phyloP scores from a whole-genome alignment of 2,888 invertebrate genomes.

The Plebejus melissa region DNA sequence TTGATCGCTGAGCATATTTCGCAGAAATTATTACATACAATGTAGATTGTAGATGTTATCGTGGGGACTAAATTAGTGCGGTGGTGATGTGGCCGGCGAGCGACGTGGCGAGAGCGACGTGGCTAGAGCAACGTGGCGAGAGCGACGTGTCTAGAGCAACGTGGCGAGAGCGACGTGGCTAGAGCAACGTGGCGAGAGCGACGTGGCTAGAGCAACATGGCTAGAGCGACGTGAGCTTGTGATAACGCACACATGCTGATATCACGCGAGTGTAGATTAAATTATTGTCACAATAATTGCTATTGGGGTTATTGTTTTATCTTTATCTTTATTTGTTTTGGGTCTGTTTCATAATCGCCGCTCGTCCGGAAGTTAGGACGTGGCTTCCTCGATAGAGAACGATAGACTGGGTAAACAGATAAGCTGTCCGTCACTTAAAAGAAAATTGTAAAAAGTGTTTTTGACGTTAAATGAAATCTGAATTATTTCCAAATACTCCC shows the following conservation, averaged over 20 bases:
- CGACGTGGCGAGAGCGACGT: background rate
- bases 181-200: no score
- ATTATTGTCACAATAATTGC: background rate
- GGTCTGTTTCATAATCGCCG: background rate
- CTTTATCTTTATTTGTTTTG: background rate
- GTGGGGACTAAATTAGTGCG: background rate
- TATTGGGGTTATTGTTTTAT: background rate
- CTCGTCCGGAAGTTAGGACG: background rate
- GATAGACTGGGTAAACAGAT: background rate
- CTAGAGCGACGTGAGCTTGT: background rate
- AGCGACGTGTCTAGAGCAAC: no score
- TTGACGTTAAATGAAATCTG: no score
- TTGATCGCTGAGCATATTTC: background rate
- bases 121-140: no score
- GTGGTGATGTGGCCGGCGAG: background rate
- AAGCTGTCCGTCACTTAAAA: no score
- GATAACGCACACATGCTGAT: background rate
- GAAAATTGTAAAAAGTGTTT: no score
- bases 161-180: no score
- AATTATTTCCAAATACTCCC: no score
- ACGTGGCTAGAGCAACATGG: background rate
- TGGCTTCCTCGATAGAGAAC: background rate
- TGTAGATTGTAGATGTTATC: slow-evolving; percentile 10
- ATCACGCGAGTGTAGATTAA: background rate
- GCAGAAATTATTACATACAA: background rate